Evolutionary conservation across 1,140 invertebrate species (phyloP), one percentile per base, ranked within the genome.

Genomic region (Solenopsis fugax): DNA sequence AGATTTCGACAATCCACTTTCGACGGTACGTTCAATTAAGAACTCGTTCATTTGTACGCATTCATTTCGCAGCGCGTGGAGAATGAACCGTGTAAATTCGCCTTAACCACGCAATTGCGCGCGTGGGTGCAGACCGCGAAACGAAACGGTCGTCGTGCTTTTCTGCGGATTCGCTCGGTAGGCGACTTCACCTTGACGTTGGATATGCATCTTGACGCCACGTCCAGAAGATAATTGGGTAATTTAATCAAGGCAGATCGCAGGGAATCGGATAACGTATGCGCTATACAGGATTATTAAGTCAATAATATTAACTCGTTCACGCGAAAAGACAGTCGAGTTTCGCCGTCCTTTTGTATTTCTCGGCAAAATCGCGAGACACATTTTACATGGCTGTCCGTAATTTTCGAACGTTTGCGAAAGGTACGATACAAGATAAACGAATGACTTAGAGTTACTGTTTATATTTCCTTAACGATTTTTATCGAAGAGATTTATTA

Each of bases 21-120:
- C 18, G 21, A 58, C 41, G 24, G 4, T 24, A 24, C 67, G n/a
- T 67, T 60, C 29, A 10, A 81, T 45, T 24, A 34, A 48, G 41
- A 72, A 29, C 67, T 58, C 65, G 21, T 56, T 56, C 24, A 34
- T 41, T 4, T 16, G 10, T 0, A 37, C 21, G 52, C 78, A 50
- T 69, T 54, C 21, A 34, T 71, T 72, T 41, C 37, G 37, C 67
- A 72, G 72, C 12, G 29, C 13, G 24, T 41, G 12, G 21, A 34
- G 52, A 80, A 54, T 50, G 54, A 82, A 58, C 62, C 77, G 62
- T 81, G 54, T 62, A 81, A 81, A 81, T 81, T 81, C 77, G 48
- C 34, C 62, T 58, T 80, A 52, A 67, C n/a, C 60, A 37, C 41
- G 75, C 58, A 77, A 77, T 80, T 54, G 77, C 62, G 45, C 78